Conservation (phyloP, 1,140 invertebrate species). For the Charaxes varanes region DNA sequence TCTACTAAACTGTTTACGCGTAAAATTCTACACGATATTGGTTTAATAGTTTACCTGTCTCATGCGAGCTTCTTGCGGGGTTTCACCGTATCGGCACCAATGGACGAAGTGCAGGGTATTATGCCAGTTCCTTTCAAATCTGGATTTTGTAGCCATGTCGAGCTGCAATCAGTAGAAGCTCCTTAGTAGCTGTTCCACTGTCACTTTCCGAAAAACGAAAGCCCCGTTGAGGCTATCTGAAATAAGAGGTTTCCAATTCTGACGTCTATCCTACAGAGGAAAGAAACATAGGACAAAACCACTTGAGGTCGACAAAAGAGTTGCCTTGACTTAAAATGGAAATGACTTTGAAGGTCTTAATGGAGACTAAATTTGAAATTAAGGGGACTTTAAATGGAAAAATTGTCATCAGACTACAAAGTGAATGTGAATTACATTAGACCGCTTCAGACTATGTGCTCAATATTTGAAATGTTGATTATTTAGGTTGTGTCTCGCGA, state of each 20-base stretch:
- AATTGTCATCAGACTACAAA: slow-evolving; percentile 4
- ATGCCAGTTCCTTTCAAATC: slow-evolving; percentile 78
- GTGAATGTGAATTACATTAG: too few species aligned
- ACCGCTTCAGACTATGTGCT: too few species aligned
- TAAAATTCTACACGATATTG: slow-evolving; percentile 10
- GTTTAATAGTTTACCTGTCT: slow-evolving; percentile 75
- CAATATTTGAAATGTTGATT: too few species aligned
- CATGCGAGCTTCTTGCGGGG: slow-evolving; percentile 77
- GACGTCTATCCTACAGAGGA: slow-evolving; percentile 58
- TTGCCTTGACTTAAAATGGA: slow-evolving; percentile 6
- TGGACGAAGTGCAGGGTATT: slow-evolving; percentile 81
- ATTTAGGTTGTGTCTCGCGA: slow-evolving; percentile 20
- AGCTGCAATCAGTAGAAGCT: slow-evolving; percentile 73
- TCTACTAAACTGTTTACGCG: too few species aligned
- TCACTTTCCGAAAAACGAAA: slow-evolving; percentile 59
- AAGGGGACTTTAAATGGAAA: slow-evolving; percentile 14
- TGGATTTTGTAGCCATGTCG: slow-evolving; percentile 72
- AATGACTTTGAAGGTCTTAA: slow-evolving; percentile 4
- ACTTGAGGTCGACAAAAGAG: slow-evolving; percentile 41
- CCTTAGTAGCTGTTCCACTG: slow-evolving; percentile 66
- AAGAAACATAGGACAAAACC: slow-evolving; percentile 38
- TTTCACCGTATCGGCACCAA: slow-evolving; percentile 80
- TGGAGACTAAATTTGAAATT: slow-evolving; percentile 24
- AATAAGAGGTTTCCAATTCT: slow-evolving; percentile 71
- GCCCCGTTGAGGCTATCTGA: slow-evolving; percentile 68